These are phyloP conservation scores for Andrena flavipes DNA, from an alignment of 2,888 invertebrate species.

Conservation along the genomic window DNA sequence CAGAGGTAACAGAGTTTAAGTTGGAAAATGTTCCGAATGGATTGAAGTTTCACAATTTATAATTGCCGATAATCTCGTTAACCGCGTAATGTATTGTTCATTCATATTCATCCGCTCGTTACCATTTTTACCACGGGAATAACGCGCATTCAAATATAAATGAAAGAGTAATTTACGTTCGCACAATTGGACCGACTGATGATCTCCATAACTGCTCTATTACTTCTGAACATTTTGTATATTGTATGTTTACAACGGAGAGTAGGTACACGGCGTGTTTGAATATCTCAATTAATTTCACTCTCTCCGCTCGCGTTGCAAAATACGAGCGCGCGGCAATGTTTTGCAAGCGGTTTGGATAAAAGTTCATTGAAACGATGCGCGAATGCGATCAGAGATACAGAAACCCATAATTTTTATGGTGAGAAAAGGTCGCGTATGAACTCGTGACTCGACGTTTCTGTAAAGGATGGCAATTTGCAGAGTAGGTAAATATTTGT, in stretches of 20 bases:
- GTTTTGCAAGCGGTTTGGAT: not conserved
- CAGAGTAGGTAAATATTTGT: conserved; percentile 30
- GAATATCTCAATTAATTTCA: not conserved
- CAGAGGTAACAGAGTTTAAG: not conserved
- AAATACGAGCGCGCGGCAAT: too few relatives aligned
- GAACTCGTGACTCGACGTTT: conserved; percentile 3
- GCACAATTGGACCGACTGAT: not conserved
- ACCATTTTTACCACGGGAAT: not conserved
- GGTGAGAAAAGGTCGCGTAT: not conserved
- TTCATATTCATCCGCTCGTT: not conserved
- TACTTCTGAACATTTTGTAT: not conserved
- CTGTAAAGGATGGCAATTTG: conserved; percentile 16
- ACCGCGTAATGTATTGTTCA: not conserved
- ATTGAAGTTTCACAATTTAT: not conserved
- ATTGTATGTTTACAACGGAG: not conserved
- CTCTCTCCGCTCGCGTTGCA: not conserved
- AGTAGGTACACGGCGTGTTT: not conserved
- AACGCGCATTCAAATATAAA: not conserved
- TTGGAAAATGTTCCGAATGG: not conserved
- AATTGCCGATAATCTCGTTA: not conserved
- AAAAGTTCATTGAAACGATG: conserved; percentile 19
- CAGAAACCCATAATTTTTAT: not conserved
- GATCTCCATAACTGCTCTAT: not conserved
- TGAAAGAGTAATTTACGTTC: not conserved
- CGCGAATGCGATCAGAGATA: not conserved